Evolutionary conservation across 92 coral and sea anemone genomes (phyloP).

Genomic region (Bergia sp.): DNA sequence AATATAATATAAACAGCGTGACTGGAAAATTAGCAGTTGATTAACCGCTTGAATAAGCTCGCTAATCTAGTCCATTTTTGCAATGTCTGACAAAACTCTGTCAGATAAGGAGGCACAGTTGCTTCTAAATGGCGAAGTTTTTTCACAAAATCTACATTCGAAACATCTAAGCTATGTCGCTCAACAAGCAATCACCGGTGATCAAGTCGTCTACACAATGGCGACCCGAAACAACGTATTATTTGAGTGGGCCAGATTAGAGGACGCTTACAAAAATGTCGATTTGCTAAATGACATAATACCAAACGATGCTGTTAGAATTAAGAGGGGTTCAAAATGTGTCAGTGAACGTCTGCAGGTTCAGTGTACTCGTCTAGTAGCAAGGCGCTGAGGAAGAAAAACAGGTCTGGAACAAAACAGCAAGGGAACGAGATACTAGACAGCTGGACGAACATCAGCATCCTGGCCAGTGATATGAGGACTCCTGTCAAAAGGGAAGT

Average conservation of each 20-base stretch:
- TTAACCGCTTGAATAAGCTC: neutral
- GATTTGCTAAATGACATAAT: constrained; percentile 53
- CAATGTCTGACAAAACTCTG: constrained; percentile 28
- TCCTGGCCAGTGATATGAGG: constrained; percentile 51
- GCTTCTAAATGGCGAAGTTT: constrained; percentile 1
- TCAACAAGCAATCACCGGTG: constrained; percentile 50
- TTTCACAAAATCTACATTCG: neutral
- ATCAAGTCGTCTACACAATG: constrained; percentile 52
- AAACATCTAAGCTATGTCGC: constrained; percentile 30
- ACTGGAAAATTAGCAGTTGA: neutral
- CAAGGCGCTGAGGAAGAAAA: neutral
- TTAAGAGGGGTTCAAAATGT: neutral
- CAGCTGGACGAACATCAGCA: constrained; percentile 21
- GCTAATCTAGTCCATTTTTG: neutral
- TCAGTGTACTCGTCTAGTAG: no score
- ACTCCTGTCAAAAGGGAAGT: constrained; percentile 43
- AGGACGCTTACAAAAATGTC: constrained; percentile 14
- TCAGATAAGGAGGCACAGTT: neutral
- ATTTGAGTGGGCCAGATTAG: constrained; percentile 41
- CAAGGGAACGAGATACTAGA: neutral
- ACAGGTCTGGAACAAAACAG: neutral
- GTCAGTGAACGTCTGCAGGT: no score
- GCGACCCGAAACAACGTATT: constrained; percentile 53
- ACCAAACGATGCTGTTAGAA: constrained; percentile 41
- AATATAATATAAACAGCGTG: constrained; percentile 11